Percentiles rank a stretch among this genome's conserved stretches.
phyloP scores from a whole-genome alignment of 1,140 invertebrate species.

The Heliconius congener region DNA sequence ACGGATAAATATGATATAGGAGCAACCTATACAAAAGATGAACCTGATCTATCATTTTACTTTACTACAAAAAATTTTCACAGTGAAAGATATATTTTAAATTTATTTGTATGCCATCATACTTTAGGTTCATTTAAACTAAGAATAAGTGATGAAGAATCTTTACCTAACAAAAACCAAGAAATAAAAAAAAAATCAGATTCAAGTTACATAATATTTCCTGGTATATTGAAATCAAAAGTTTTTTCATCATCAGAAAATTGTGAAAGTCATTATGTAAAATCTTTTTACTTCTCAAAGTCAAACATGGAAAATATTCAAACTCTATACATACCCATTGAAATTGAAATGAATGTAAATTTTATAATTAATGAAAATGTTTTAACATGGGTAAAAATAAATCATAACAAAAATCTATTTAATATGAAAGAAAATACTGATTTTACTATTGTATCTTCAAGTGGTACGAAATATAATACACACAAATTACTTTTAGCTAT shows the following conservation, averaged over 20 bases:
- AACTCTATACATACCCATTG: constrained; percentile 54
- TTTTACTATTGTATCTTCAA: constrained; percentile 52
- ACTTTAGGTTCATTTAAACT: constrained; percentile 50
- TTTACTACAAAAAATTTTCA: constrained; percentile 52
- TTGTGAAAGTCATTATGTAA: constrained; percentile 54
- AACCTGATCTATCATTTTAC: constrained; percentile 64
- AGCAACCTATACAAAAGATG: constrained; percentile 50
- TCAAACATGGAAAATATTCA: constrained; percentile 30
- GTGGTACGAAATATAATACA: constrained; percentile 47
- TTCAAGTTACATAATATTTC: constrained; percentile 26
- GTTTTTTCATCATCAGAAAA: constrained; percentile 44
- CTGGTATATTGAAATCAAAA: constrained; percentile 44
- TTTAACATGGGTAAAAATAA: constrained; percentile 52
- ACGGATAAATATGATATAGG: constrained; percentile 61
- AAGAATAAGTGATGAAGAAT: constrained; percentile 46
- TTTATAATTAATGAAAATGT: constrained; percentile 44
- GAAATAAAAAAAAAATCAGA: background rate
- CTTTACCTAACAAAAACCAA: constrained; percentile 32
- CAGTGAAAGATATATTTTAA: constrained; percentile 52
- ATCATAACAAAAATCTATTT: constrained; percentile 51
- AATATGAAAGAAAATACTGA: constrained; percentile 52
- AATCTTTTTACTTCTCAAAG: constrained; percentile 53
- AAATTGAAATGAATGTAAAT: constrained; percentile 45
- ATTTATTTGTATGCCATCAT: constrained; percentile 61
- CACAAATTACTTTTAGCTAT: constrained; percentile 61